Base-by-base conservation (phyloP, 2,113 vertebrate species). In the Trachemys scripta region DNA sequence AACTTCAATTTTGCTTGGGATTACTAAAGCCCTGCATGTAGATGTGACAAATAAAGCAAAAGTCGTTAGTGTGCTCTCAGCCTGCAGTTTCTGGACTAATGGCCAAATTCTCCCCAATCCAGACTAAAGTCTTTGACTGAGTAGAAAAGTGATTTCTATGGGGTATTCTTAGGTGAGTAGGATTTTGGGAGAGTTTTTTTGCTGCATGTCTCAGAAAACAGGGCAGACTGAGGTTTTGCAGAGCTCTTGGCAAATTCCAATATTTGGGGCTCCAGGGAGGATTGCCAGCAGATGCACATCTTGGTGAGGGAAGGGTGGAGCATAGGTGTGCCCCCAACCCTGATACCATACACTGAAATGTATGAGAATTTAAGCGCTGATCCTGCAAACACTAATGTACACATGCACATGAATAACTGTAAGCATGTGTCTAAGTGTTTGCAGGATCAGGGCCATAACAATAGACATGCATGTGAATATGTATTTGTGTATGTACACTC, bases 1-100 rank as follows among this genome's bases (percentile, higher is more conserved):
- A 65, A 78, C 50, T 84, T 90, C 88, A 91, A 88, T 96, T 91
- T 78, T 93, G 0, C 17, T 49, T 89, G 56, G 92, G 80, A 82
- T 93, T 84, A 87, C 56, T 82, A 84, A 14, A 85, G 89, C 87
- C 80, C 51, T 49, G 78, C 2, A 72, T 79, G 53, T 56, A 62
- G 80, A 92, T 54, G 27, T 82, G 89, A 38, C 49, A 29, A 72
- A 82, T 84, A 85, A 65, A 94, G 87, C 79, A 90, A 69, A 90
- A 50, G 35, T 69, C 50, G 51, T 84, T 87, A 85, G 5, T 25
- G 83, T 76, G 51, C 5, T 94, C 75, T 92, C 31, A 90, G 87
- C 1, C 1, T 20, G 3, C 35, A 20, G 86, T 47, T 85, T 94
- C 49, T 91, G 47, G n/a, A 85, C 69, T 72, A 80, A 87, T 1